Conservation (phyloP, 2,888 invertebrate genomes). For the Stenodema calcarata region DNA sequence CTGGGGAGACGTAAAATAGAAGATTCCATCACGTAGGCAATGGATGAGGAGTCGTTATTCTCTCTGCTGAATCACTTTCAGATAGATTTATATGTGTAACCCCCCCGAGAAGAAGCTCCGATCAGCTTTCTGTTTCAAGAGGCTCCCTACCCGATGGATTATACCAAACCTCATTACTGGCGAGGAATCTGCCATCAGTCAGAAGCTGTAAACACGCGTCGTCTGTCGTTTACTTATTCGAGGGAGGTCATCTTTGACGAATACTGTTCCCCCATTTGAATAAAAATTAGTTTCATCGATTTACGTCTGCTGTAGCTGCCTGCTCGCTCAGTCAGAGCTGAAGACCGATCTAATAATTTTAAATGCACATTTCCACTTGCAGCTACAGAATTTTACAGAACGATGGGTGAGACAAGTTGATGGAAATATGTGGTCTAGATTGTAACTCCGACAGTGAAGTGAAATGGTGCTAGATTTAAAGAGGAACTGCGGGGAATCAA, state of each 20-base stretch:
- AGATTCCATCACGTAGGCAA: conserved; percentile 42
- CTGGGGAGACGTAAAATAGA: conserved; percentile 41
- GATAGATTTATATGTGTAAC: conserved; percentile 43
- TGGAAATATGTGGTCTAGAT: background rate
- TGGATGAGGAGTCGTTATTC: conserved; percentile 42
- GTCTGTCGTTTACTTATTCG: background rate
- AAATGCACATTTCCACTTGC: no score
- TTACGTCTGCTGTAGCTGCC: background rate
- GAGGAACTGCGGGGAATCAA: conserved; percentile 22
- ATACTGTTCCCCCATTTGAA: background rate
- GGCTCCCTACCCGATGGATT: background rate
- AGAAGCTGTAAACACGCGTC: background rate
- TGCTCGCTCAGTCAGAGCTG: no score
- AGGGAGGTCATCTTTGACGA: background rate
- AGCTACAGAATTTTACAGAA: no score
- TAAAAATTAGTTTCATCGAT: background rate
- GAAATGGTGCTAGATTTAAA: background rate
- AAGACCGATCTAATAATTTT: no score
- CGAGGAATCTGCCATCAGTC: conserved; percentile 13
- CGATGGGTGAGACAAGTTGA: background rate
- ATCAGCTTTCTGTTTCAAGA: background rate
- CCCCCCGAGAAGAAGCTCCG: background rate
- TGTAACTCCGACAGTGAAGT: background rate
- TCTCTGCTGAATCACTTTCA: conserved; percentile 30
- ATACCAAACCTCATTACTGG: conserved; percentile 37